Evolutionary conservation across 2,888 invertebrate genomes (phyloP), one percentile per base, ranked within the genome.

Genomic region (Eumerus sabulonum): DNA sequence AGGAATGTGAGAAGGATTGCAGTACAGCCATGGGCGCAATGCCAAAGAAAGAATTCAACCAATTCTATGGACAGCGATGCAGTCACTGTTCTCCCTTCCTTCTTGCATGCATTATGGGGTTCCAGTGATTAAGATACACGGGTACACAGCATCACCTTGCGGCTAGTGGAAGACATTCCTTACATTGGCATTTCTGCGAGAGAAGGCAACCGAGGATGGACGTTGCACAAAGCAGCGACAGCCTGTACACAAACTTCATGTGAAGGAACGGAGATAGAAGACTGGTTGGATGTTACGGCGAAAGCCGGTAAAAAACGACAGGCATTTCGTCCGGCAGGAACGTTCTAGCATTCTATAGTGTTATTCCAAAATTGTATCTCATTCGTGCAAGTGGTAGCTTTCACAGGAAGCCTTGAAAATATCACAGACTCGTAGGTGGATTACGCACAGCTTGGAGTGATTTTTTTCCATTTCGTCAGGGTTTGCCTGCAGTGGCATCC

Each of bases 11-110:
- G 42, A 7, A 45, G 27, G 42, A 57, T 60, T 56, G 59, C 63
- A 50, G 47, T 36, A 60, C 16, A 18, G 60, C 71, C 62, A 1
- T 18, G 35, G 76, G 72, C 57, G 19, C 54, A 40, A 13, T 36
- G 27, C 27, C 18, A 35, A 76, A 72, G 72, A 72, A 77, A 77
- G 76, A 66, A 72, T 56, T 54, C 45, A 57, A 63, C 53, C 35
- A 60, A 40, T n/a, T 47, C 66, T 35, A 48, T 44, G 50, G 60
- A 60, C 68, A 62, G 63, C 68, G 60, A 27, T 27, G 27, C 27
- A 27, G 27, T 7, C n/a, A n/a, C n/a, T n/a, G n/a, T n/a, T n/a
- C n/a, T n/a, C 38, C 27, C 57, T 42, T 12, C n/a, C 59, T 40
- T 72, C 38, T 40, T 16, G 9, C 13, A 13, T 45, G 13, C 45